These are phyloP conservation scores for Siniperca scherzeri DNA, from an alignment of 2,797 vertebrate species.

Conservation along the genomic window DNA sequence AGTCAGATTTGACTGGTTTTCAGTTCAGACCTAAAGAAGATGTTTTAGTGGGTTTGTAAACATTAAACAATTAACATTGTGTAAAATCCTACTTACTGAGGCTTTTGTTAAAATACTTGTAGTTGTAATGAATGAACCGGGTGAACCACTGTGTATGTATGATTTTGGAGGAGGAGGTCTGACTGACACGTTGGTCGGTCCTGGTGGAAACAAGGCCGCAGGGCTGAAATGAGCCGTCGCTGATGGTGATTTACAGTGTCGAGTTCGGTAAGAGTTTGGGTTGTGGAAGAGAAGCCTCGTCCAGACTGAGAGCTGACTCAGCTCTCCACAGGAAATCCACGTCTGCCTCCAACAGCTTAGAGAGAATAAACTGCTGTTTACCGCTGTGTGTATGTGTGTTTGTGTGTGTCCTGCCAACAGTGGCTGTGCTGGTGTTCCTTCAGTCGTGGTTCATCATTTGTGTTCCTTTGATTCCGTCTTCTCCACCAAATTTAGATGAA, in stretches of 20 bases:
- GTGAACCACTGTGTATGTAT: not conserved
- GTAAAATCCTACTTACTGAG: too few species aligned
- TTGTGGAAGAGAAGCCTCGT: slow-evolving; percentile 13
- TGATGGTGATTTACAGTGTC: not conserved
- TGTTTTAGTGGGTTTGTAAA: too few species aligned
- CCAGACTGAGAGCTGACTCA: slow-evolving; percentile 44
- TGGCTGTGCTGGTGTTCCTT: not conserved
- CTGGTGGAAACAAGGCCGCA: not conserved
- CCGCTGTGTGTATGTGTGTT: not conserved
- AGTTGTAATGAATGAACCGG: not conserved
- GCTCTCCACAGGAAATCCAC: slow-evolving; percentile 50
- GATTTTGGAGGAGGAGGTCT: not conserved
- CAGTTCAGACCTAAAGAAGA: too few species aligned
- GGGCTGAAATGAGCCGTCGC: not conserved
- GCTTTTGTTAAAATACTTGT: not conserved
- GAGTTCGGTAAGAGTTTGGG: not conserved
- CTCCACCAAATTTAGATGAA: not conserved
- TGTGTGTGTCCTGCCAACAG: slow-evolving; percentile 7
- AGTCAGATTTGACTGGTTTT: too few species aligned
- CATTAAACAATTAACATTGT: too few species aligned
- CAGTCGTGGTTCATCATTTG: not conserved
- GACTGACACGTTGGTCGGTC: not conserved
- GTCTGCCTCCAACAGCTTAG: slow-evolving; percentile 26
- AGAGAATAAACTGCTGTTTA: slow-evolving; percentile 44
- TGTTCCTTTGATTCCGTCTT: not conserved